phyloP scores from a whole-genome alignment of 2,113 vertebrate species.

The Sylvietta virens region DNA sequence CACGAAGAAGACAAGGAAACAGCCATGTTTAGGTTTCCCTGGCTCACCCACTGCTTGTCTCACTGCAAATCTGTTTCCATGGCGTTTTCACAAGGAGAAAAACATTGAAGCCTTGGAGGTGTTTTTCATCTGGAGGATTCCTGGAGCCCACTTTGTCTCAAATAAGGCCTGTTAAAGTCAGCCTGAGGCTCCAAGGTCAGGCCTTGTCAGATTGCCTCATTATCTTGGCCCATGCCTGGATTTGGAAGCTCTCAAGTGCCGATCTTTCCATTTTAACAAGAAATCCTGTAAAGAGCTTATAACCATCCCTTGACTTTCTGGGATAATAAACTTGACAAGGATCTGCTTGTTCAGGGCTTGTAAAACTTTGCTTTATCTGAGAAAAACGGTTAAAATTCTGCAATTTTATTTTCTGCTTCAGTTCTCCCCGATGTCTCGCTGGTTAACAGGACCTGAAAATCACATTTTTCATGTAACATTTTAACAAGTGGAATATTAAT shows the following conservation, averaged over 20 bases:
- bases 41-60: neutral
- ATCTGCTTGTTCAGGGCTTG: slow-evolving; percentile 7
- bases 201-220: neutral
- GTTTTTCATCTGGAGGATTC: neutral
- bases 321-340: slow-evolving; percentile 9
- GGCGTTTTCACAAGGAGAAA: neutral
- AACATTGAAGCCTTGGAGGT: neutral
- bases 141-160: neutral
- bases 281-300: neutral
- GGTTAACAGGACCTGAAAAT: neutral
- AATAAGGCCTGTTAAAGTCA: neutral
- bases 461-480: neutral
- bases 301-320: neutral
- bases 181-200: neutral
- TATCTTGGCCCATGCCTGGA: neutral
- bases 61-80: neutral
- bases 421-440: accelerated
- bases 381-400: neutral
- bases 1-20: neutral
- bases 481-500: neutral
- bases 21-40: neutral
- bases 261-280: neutral
- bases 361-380: slow-evolving; percentile 29
- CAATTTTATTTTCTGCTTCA: neutral
- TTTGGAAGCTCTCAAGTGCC: neutral